Evolutionary conservation across 64 coral and sea anemone species (phyloP).

Genomic region (Montipora sp.): DNA sequence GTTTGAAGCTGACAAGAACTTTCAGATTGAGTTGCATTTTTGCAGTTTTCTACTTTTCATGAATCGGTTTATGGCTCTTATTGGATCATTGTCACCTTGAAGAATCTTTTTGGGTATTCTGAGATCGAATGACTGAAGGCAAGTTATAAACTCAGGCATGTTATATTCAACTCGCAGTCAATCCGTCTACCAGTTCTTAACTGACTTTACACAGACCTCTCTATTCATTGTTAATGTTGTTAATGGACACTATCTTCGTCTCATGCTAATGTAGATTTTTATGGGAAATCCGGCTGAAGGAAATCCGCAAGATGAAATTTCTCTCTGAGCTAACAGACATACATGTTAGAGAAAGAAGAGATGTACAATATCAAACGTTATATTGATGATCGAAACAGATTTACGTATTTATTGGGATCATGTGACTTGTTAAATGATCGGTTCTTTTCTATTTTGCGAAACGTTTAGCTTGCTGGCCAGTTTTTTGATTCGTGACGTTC

Average conservation of each 20-base stretch:
- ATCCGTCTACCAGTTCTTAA: not conserved
- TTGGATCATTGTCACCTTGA: not conserved
- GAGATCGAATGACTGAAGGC: not conserved
- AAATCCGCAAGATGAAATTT: constrained; percentile 17
- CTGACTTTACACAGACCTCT: not conserved
- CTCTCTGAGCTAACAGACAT: not conserved
- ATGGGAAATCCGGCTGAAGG: constrained; percentile 17
- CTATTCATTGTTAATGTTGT: not conserved
- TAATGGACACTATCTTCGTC: not conserved
- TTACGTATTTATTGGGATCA: not conserved
- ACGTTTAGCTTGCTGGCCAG: not conserved
- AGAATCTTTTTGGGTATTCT: not conserved
- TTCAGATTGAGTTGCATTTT: constrained; percentile 2
- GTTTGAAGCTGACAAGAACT: constrained; percentile 34
- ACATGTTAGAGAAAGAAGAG: not conserved
- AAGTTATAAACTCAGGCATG: not conserved
- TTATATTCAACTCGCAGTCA: not conserved
- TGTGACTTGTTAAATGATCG: not conserved
- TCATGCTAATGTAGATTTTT: not conserved
- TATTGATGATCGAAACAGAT: not conserved
- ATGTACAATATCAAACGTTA: not conserved
- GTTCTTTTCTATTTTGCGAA: not conserved
- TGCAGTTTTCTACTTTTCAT: not conserved
- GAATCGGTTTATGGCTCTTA: not conserved
- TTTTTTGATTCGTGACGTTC: not conserved